phyloP scores from a whole-genome alignment of 2,888 invertebrate species.

The Ophion costatus region DNA sequence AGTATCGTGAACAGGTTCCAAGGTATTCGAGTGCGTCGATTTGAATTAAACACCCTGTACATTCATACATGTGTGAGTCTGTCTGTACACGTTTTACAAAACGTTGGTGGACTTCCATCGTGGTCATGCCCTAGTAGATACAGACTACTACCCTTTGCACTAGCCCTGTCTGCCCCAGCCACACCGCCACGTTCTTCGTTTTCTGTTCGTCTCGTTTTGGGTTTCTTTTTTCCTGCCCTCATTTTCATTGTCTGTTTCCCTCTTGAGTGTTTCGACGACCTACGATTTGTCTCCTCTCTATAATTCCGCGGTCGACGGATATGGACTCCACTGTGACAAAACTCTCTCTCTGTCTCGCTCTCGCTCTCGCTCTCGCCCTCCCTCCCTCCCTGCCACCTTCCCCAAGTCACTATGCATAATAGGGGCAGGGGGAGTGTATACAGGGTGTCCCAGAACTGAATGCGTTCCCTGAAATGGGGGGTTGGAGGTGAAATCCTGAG shows the following conservation, averaged over 20 bases:
- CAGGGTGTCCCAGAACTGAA: too few relatives aligned
- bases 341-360: background rate
- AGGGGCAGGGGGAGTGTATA: background rate
- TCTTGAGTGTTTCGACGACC: constrained; percentile 42
- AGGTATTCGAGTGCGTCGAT: background rate
- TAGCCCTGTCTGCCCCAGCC: constrained; percentile 20
- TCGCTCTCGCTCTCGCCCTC: background rate
- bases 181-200: constrained; percentile 44
- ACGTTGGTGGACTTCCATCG: constrained; percentile 72
- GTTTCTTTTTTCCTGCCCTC: constrained; percentile 26
- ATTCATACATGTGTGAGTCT: background rate
- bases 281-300: constrained; percentile 61
- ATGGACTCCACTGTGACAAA: constrained; percentile 5
- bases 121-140: constrained; percentile 38
- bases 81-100: constrained; percentile 69
- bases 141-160: constrained; percentile 30
- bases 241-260: constrained; percentile 6
- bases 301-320: constrained; percentile 41
- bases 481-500: too few relatives aligned
- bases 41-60: background rate
- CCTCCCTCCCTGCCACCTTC: background rate
- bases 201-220: constrained; percentile 16
- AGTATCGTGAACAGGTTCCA: background rate
- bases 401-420: background rate
- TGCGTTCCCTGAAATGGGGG: too few relatives aligned